phyloP scores from a whole-genome alignment of 1,140 invertebrate genomes.

The Aphaenogaster ashmeadi region DNA sequence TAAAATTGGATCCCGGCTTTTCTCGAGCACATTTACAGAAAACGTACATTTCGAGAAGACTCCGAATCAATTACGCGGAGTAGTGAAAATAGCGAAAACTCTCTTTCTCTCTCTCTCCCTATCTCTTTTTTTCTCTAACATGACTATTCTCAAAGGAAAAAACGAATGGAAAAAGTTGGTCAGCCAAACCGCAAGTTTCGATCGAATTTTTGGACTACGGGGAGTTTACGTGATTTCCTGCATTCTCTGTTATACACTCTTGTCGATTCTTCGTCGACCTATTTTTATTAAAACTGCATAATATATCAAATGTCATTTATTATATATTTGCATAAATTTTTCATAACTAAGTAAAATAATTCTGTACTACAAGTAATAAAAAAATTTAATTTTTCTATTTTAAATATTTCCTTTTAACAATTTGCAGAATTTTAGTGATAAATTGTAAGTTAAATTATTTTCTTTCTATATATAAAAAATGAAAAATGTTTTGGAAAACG shows the following conservation, averaged over 20 bases:
- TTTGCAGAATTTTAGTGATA: neutral
- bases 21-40: constrained; percentile 37
- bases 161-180: constrained; percentile 69
- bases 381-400: neutral
- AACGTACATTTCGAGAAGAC: constrained; percentile 56
- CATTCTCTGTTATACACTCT: neutral
- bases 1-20: constrained; percentile 56
- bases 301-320: neutral
- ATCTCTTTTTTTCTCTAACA: neutral
- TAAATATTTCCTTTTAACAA: neutral
- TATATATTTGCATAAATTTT: constrained; percentile 15
- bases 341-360: neutral
- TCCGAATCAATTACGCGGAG: constrained; percentile 49
- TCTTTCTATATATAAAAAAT: neutral
- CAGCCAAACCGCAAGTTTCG: constrained; percentile 58
- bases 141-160: constrained; percentile 30
- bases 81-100: constrained; percentile 62
- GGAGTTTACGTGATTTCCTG: constrained; percentile 37
- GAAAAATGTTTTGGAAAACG: neutral
- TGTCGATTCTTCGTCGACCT: neutral
- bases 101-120: constrained; percentile 6
- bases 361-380: neutral
- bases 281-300: neutral
- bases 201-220: constrained; percentile 64
- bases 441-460: constrained; percentile 4